Evolutionary conservation across 2,797 vertebrate genomes (phyloP), one percentile per base, ranked within the genome.

Genomic region (Pangasius mekongensis): DNA sequence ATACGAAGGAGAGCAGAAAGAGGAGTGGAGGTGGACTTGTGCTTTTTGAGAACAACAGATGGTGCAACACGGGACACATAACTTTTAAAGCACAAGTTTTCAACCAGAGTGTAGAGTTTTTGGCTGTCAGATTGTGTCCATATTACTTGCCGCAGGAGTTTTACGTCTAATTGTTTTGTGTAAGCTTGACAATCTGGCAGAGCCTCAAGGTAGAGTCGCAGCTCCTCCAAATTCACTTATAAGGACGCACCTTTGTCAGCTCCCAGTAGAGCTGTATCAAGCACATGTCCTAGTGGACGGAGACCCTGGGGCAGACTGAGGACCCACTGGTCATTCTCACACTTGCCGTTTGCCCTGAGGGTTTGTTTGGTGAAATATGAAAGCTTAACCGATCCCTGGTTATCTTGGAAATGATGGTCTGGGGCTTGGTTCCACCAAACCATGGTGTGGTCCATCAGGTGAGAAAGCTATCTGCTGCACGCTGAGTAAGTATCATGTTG

Each of bases 1-100:
- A 67, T 66, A 11, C 43, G 3, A 83, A 47, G 80, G 56, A 24
- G 5, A 43, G 16, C 20, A 20, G 54, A 62, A 60, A 30, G 16
- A 49, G 62, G 33, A 47, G 62, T 66, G 43, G 62, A 52, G 82
- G 39, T 62, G 82, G 39, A 83, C 82, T 14, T 82, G 80, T 82
- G 80, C 54, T 30, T 30, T 83, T 83, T 47, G 6, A 81, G 78
- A 60, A 39, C 60, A 49, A 83, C 82, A 52, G 82, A 83, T 49
- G 82, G 82, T 66, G 62, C 43, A 83, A 67, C 39, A 27, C 8
- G 5, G 24, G 58, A 20, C 39, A 39, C 39, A 43, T 30, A 24
- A 83, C 36, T 66, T 27, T 47, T 64, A 8, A 81, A 60, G 36
- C 56, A 14, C 39, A 66, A 64, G 81, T 66, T 82, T 60, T 82